Base-by-base conservation (phyloP, 2,797 vertebrate species). In the Cygnus olor region DNA sequence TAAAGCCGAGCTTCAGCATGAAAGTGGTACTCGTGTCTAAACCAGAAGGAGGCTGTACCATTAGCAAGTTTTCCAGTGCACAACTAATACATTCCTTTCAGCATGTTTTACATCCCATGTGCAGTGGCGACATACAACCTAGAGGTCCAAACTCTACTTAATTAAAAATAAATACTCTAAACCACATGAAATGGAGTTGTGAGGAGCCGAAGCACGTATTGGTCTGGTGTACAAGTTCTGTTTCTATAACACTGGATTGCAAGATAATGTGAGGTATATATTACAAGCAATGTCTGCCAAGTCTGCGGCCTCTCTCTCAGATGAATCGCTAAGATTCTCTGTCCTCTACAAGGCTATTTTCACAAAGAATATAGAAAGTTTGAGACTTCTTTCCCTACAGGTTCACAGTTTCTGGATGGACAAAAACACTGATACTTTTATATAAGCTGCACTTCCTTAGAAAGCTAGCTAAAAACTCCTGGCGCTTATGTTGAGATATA, bases 141-240 rank as follows among this genome's bases (percentile, higher is more conserved):
- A 93, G 92, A 95, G 49, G 84, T 85, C 89, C 76, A 94, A 94
- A 94, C 69, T 82, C 81, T 32, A 65, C 64, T 93, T 92, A 94
- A 93, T 95, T 95, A 95, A 96, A 93, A 93, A 84, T 94, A 94
- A 88, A 86, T 79, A 70, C 91, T 90, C 54, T 88, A 88, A 94
- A 85, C 92, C 92, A 95, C 90, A 95, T 95, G 87, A 97, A 95
- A 88, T 44, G 24, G 19, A 88, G 42, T 19, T 88, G 45, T 65
- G 45, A 90, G 79, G 22, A 95, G 79, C 65, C 69, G 61, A 93
- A 92, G 94, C 93, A 94, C 57, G 20, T 90, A 85, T 64, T 68
- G 27, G 69, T 87, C 88, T 51, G 4, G 32, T 94, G 85, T 93
- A 90, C 60, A 87, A 90, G 90, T 51, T 87, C 90, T 89, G 69